Base-by-base conservation (phyloP, 2,113 vertebrate genomes). In the Phodopus roborovskii region DNA sequence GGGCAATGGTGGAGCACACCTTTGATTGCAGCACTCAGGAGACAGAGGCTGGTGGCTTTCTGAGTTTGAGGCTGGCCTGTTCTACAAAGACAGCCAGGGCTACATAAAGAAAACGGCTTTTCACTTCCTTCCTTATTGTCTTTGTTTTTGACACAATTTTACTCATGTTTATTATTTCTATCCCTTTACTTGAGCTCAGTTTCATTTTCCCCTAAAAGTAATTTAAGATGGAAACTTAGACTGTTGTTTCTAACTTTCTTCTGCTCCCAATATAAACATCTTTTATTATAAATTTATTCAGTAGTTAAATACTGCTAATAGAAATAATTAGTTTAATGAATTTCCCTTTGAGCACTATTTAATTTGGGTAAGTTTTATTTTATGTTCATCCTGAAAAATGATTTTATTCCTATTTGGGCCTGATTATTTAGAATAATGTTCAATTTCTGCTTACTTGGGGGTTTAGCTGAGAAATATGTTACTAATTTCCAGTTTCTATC, bases 191-290 rank as follows among this genome's bases (percentile, higher is more conserved):
- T 53, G 17, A 33, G 58, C 82, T 39, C 53, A 30, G 50, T 66
- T 92, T 94, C 70, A 50, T 64, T 78, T 89, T 53, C 42, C n/a
- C 48, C 66, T 89, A 24, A 82, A 82, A 82, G 36, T 58, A 24
- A 56, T 90, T 50, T 73, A 88, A 94, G 42, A 39, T 88, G 5
- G 62, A 92, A 58, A 58, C 79, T 93, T 58, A 56, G 36, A 86
- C 66, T 50, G 36, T 92, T 64, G n/a, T 90, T 78, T 96, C 56
- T 73, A 75, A 36, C 77, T 81, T 87, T 83, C 42, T 86, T 92
- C 68, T 70, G 22, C 71, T 90, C 87, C 88, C 62, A 85, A 71
- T 71, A 42, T 39, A 83, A 91, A 1, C 60, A 82, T 56, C 82
- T 88, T 16, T 83, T 62, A 39, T 90, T 79, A 36, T 83, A 62